Evolutionary conservation across 2,888 invertebrate species (phyloP).

Genomic region (Trichopria drosophilae): DNA sequence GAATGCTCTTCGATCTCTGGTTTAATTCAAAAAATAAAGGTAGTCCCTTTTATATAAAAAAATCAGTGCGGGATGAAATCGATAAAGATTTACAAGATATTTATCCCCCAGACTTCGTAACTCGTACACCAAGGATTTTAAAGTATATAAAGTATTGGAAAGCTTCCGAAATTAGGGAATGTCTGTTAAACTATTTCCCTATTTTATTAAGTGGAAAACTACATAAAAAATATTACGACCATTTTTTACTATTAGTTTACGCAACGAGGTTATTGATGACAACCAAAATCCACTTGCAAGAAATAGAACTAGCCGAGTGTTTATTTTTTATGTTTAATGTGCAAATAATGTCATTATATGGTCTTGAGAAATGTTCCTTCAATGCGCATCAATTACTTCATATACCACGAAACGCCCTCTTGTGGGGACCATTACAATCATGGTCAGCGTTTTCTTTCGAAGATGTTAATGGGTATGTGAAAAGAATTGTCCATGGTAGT

Average conservation of each 20-base stretch:
- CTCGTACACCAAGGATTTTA: slow-evolving; percentile 6
- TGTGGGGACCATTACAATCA: slow-evolving; percentile 21
- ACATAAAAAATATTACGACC: slow-evolving; percentile 5
- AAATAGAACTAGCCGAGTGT: slow-evolving; percentile 7
- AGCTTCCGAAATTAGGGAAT: slow-evolving; percentile 15
- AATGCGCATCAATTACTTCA: slow-evolving; percentile 24
- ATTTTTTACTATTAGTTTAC: slow-evolving; percentile 11
- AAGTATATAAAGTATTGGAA: slow-evolving; percentile 8
- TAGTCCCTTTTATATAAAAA: slow-evolving; percentile 2
- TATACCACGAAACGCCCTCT: slow-evolving; percentile 5
- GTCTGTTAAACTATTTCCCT: slow-evolving; percentile 11
- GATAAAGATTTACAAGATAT: background rate
- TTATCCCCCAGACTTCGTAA: slow-evolving; percentile 1
- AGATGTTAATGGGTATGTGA: slow-evolving; percentile 17
- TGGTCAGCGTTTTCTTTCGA: slow-evolving; percentile 26
- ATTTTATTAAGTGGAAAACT: slow-evolving; percentile 13
- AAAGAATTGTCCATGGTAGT: slow-evolving; percentile 19
- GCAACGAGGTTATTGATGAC: slow-evolving; percentile 2
- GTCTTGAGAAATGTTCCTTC: too few relatives aligned
- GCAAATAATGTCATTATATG: too few relatives aligned
- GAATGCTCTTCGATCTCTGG: too few relatives aligned
- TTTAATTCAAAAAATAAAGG: slow-evolving; percentile 3
- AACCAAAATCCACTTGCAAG: background rate
- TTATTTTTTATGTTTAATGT: slow-evolving; percentile 1
- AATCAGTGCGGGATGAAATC: background rate